A percentile compares a stretch with the other conserved stretches of the same genome.
Evolutionary conservation across 2,888 invertebrate genomes (phyloP).

Genomic region (Hyalella azteca): DNA sequence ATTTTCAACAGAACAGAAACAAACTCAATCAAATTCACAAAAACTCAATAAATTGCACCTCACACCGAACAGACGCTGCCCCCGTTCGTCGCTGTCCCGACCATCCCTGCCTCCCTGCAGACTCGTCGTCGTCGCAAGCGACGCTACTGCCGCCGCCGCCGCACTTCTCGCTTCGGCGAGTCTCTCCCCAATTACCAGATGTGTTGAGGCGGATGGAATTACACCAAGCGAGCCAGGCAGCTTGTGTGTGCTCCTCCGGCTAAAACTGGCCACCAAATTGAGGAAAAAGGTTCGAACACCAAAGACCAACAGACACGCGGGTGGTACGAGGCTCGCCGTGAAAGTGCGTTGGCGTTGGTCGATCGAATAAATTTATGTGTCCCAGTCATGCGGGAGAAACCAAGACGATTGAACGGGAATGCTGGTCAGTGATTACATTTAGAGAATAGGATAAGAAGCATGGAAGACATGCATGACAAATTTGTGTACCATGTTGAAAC

Average conservation of each 20-base stretch:
- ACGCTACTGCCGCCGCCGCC: background rate
- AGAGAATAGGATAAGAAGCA: no score
- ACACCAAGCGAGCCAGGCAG: slow-evolving; percentile 10
- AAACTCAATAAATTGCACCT: background rate
- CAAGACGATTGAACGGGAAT: no score
- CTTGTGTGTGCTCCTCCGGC: background rate
- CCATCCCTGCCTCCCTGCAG: background rate
- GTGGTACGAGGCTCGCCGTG: no score
- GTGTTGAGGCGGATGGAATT: slow-evolving; percentile 39
- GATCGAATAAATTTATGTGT: no score
- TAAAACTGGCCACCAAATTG: background rate
- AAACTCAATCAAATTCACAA: no score
- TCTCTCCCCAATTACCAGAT: slow-evolving; percentile 29
- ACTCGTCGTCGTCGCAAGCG: background rate
- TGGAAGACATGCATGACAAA: no score
- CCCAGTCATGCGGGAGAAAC: no score
- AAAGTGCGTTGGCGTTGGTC: no score
- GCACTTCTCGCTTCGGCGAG: background rate
- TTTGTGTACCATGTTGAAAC: no score
- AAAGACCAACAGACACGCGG: no score
- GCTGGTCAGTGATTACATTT: no score
- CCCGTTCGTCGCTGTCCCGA: background rate
- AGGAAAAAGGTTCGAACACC: background rate
- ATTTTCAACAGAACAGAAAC: no score
- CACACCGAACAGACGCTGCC: background rate